A percentile compares a stretch with the other conserved stretches of the same genome.
phyloP scores from a whole-genome alignment of 2,113 vertebrate species.

The Lampris megalopsis region DNA sequence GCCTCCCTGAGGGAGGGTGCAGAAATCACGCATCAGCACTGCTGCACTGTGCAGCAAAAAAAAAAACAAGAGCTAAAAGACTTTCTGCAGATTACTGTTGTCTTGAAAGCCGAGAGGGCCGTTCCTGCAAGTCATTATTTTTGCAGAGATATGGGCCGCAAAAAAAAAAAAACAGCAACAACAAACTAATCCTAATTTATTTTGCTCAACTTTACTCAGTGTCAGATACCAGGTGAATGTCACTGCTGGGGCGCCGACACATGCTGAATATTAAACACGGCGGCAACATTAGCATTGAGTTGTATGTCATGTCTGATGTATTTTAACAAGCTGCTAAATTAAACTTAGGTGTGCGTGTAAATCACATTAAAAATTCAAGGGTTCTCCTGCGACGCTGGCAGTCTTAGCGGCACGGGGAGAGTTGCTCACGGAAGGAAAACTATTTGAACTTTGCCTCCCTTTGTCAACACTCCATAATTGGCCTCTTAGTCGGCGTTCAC shows the following conservation, averaged over 20 bases:
- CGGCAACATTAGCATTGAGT: background rate
- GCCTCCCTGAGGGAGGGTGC: slow-evolving; percentile 71
- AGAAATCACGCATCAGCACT: slow-evolving; percentile 63
- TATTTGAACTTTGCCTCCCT: background rate
- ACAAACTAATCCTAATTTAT: background rate
- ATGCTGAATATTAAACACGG: background rate
- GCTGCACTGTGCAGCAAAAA: slow-evolving; percentile 44
- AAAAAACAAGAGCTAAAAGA: slow-evolving; percentile 34
- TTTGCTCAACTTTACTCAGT: slow-evolving; percentile 17
- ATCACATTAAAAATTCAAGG: background rate
- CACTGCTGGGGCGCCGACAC: background rate
- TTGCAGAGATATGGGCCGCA: slow-evolving; percentile 8
- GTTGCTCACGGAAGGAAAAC: background rate
- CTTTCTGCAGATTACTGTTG: slow-evolving; percentile 28
- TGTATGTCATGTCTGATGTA: background rate
- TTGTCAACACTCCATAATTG: slow-evolving; percentile 3
- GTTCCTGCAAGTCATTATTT: slow-evolving; percentile 14
- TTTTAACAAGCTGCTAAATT: background rate
- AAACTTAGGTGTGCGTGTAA: background rate
- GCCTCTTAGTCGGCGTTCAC: background rate
- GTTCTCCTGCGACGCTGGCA: background rate
- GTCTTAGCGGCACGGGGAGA: background rate
- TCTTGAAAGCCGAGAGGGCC: slow-evolving; percentile 10
- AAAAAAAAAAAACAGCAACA: slow-evolving; percentile 10
- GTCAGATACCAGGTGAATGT: background rate